Evolutionary conservation across 2,113 vertebrate species (phyloP), one percentile per base, ranked within the genome.

Genomic region (Anolis carolinensis): DNA sequence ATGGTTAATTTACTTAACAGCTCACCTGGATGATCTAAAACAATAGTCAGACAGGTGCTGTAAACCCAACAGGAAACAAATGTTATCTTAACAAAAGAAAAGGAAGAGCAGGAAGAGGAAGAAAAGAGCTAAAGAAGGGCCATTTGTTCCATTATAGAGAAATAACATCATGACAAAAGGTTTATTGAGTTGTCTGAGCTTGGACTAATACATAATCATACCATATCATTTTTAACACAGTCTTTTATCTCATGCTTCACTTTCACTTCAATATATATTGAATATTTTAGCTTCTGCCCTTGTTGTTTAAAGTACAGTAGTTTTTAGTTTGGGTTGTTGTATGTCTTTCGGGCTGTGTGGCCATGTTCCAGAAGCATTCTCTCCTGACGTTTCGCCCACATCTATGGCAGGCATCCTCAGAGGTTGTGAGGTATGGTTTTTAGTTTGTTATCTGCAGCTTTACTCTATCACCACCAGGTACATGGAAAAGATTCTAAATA

Each of bases 1-100:
- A 63, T 1, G 48, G 18, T 16, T 90, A 86, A 90, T 86, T 92
- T 92, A 78, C 75, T 89, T 79, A 74, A 82, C 48, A 89, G 44
- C 77, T 90, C 78, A 92, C 36, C 50, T 48, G 75, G 48, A 78
- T 80, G 39, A n/a, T 86, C 8, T 14, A 68, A 83, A 84, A 75
- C 32, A 18, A 83, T 70, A 48, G 80, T 88, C 78, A 75, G 52
- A 79, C 14, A 78, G 71, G 30, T 44, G 27, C 48, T 86, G 65
- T 80, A 74, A 88, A 89, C 87, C 4, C 39, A 87, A 75, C 0
- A 14, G 1, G 5, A 88, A 89, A 87, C 44, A 0, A 62, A 21
- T 70, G 7, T 52, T 82, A 65, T n/a, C 59, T 91, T 72, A 72
- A 59, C 7, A 72, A 72, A 82, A 39, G 63, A 25, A 23, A 68